Evolutionary conservation across 2,113 vertebrate genomes (phyloP), one percentile per base, ranked within the genome.

Genomic region (Scartelaos histophorus): DNA sequence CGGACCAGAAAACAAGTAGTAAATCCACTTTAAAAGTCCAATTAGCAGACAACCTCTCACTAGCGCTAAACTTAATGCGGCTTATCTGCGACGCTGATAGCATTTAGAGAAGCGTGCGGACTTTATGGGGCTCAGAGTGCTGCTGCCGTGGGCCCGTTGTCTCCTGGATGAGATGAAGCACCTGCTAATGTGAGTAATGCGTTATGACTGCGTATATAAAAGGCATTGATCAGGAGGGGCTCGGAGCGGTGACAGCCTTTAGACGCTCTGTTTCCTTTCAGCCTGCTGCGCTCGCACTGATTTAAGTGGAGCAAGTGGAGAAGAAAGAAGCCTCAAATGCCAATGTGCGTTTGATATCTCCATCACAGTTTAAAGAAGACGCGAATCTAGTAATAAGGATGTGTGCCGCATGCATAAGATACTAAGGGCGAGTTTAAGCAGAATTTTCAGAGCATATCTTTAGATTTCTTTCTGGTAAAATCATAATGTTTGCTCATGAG

Each of bases 311-410:
- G 49, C 7, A 4, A 62, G 21, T 47, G 21, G 71, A 12, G 74
- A 70, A 46, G 45, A 24, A 60, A 72, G 66, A 17, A 56, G 76
- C 35, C 70, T 60, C 49, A 70, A 67, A 19, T 56, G 46, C 34
- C 56, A 57, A 57, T 25, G 38, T 24, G 65, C 38, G 47, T 46
- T 62, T 38, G 47, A 64, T 64, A 64, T 64, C 61, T 64, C 17
- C 34, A 43, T 38, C 61, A 43, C 61, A n/a, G 29, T 35, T 64
- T 34, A 61, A 35, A 64, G 34, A 43, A 21, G 61, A 54, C 51
- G 19, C 19, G n/a, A 2, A 15, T 13, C 11, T 6, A 13, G 25
- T 9, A 35, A 35, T 62, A 62, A 62, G 34, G 17, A 35, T 62
- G 35, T 19, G 29, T 6, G n/a, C 13, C 1, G 34, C 34, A 11